Base-by-base conservation (phyloP, 2,888 invertebrate species). In the Dolichomitus sp. region DNA sequence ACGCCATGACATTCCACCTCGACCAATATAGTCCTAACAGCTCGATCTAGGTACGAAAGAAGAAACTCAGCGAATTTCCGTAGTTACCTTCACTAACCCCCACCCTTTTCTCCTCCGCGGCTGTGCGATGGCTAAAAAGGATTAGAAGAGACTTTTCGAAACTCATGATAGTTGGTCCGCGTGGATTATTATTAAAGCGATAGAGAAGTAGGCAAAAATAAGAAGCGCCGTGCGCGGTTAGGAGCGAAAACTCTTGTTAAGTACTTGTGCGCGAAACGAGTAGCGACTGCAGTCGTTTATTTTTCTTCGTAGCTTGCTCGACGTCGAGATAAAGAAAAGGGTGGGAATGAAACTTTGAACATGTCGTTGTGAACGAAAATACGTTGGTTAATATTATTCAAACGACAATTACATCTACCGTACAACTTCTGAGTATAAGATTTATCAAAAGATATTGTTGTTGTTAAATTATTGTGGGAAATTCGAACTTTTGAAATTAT, bases 181-280 rank as follows among this genome's bases (percentile, higher is more conserved):
- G 68, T 19, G 74, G 80, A 80, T 80, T 80, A 74, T 74, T 68
- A 80, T 80, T 74, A 74, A 69, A 69, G 61, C 48, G 48, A 80
- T 48, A 45, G 75, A 57, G 75, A 63, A 63, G 69, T 45, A 48
- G 50, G 33, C 45, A 37, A 69, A 68, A 74, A 69, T 74, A 80
- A 74, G 80, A 80, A 80, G 74, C 52, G 69, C 63, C 61, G n/a
- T 23, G 42, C 12, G 19, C 68, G 48, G 27, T 12, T 48, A 2
- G 42, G 19, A 57, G 33, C 23, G 14, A 33, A 50, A 74, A 80
- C 68, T 65, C 69, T 57, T 54, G 54, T 75, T 66, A 65, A 80
- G 69, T 69, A 75, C 75, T 75, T 65, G 75, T 63, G 52, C 19
- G 70, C 65, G 14, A 75, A n/a, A 65, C 69, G 74, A 63, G 33